Base-by-base conservation (phyloP, 2,888 invertebrate species). In the Heliconius hortense region DNA sequence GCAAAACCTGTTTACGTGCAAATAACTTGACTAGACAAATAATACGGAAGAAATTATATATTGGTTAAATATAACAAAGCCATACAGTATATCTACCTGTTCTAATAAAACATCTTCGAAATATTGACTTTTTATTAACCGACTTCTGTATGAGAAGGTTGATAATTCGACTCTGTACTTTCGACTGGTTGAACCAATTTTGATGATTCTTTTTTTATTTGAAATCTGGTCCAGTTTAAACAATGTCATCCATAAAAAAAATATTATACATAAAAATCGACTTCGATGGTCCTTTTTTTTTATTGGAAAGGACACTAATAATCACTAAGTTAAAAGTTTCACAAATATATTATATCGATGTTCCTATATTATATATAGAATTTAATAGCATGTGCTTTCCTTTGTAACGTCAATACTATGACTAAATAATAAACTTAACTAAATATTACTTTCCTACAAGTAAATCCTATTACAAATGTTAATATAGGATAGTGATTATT, bases 401-500 rank as follows among this genome's bases (percentile, higher is more conserved):
- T 24, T 67, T 28, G 53, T 24, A 56, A 62, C 66, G 53, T 63
- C 53, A 67, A 68, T 72, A 71, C 59, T 62, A 26, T 69, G 35
- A 77, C 68, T 69, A 72, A 68, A 74, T 72, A 69, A 69, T 74
- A 63, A 70, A 74, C 70, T 53, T 63, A 77, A 64, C 67, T 75
- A 75, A 70, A 72, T 73, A 72, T 69, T 69, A 60, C 70, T 69
- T 69, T 77, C 60, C 48, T 62, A 69, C 66, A 53, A n/a, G 60
- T 70, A 66, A 73, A 73, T 75, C 69, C 66, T 77, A 69, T 53
- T 56, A 70, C 60, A 77, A 77, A 75, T 70, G 48, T 67, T 39
- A 73, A 66, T 73, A 67, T 56, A 70, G 62, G 74, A 74, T 63
- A 75, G 53, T 78, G 83, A 82, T 83, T 81, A 84, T 81, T 82